phyloP scores from a whole-genome alignment of 2,888 invertebrate species.

The Melanostoma scalare region DNA sequence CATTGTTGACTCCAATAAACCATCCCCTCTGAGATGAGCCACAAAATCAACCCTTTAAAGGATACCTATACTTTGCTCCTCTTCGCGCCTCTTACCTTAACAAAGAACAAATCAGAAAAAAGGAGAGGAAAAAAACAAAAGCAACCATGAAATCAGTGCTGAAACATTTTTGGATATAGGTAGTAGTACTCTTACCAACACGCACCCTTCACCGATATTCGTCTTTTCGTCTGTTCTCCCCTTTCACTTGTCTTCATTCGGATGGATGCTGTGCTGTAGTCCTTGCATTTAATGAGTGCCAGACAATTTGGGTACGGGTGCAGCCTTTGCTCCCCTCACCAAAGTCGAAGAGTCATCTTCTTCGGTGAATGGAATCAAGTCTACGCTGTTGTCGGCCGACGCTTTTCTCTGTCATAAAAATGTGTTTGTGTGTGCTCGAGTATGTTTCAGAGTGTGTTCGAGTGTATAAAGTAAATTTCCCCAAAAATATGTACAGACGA shows the following conservation, averaged over 20 bases:
- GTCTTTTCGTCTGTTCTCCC: slow-evolving; percentile 14
- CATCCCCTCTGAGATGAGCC: background rate
- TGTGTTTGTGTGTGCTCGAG: background rate
- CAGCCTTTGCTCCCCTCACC: slow-evolving; percentile 1
- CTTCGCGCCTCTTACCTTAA: background rate
- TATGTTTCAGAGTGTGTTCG: slow-evolving; percentile 22
- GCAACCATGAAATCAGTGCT: slow-evolving; percentile 55
- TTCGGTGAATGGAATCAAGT: slow-evolving; percentile 16
- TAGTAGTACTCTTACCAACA: slow-evolving; percentile 1
- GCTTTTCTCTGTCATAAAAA: background rate
- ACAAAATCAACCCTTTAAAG: slow-evolving; percentile 50
- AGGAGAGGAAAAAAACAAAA: too few relatives aligned
- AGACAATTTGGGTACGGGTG: slow-evolving; percentile 59
- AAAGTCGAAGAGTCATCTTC: slow-evolving; percentile 18
- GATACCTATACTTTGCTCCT: background rate
- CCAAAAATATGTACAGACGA: slow-evolving; percentile 45
- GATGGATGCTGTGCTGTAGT: slow-evolving; percentile 46
- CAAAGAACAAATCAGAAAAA: background rate
- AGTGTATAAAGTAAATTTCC: slow-evolving; percentile 65
- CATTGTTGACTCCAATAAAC: background rate
- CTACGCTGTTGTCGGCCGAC: background rate
- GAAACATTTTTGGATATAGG: slow-evolving; percentile 40
- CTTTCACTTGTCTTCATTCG: slow-evolving; percentile 39
- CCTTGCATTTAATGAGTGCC: slow-evolving; percentile 69
- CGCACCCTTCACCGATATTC: slow-evolving; percentile 40